Percentiles rank a stretch among this genome's conserved stretches.
These are phyloP conservation scores for Eublepharis macularius DNA, from an alignment of 2,113 vertebrate species.

Conservation along the genomic window DNA sequence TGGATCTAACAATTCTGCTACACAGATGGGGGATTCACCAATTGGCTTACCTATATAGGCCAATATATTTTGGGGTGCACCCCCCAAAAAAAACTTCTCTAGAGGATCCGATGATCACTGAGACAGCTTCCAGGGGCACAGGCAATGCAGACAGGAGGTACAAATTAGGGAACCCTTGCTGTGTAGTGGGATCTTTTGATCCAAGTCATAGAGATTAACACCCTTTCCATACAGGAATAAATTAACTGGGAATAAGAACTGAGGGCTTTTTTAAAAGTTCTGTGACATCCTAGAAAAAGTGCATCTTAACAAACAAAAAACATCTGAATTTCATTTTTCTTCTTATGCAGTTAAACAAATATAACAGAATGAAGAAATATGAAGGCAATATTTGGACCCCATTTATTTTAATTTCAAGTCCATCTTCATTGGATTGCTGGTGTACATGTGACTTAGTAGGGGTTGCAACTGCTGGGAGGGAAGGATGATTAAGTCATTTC, in stretches of 20 bases:
- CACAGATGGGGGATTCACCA: not conserved
- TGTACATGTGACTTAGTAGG: not conserved
- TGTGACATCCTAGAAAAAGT: slow-evolving; percentile 41
- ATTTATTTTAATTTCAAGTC: slow-evolving; percentile 48
- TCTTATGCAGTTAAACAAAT: slow-evolving; percentile 45
- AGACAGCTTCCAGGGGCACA: not conserved
- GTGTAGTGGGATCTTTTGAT: not conserved
- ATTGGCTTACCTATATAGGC: not conserved
- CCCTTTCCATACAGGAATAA: slow-evolving; percentile 48
- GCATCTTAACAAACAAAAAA: not conserved
- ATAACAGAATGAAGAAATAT: slow-evolving; percentile 37
- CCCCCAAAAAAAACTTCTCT: not conserved
- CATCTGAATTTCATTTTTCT: not conserved
- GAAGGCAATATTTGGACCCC: slow-evolving; percentile 60
- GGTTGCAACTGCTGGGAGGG: not conserved
- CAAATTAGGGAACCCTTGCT: not conserved
- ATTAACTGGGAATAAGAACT: slow-evolving; percentile 44
- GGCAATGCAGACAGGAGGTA: too few relatives aligned
- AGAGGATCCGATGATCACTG: not conserved
- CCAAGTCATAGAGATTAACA: slow-evolving; percentile 13
- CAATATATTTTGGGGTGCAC: too few relatives aligned
- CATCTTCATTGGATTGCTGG: slow-evolving; percentile 25
- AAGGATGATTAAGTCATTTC: not conserved
- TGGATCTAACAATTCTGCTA: not conserved
- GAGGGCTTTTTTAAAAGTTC: slow-evolving; percentile 28